Evolutionary conservation across 2,113 vertebrate species (phyloP), one percentile per base, ranked within the genome.

Genomic region (Argyrosomus japonicus): DNA sequence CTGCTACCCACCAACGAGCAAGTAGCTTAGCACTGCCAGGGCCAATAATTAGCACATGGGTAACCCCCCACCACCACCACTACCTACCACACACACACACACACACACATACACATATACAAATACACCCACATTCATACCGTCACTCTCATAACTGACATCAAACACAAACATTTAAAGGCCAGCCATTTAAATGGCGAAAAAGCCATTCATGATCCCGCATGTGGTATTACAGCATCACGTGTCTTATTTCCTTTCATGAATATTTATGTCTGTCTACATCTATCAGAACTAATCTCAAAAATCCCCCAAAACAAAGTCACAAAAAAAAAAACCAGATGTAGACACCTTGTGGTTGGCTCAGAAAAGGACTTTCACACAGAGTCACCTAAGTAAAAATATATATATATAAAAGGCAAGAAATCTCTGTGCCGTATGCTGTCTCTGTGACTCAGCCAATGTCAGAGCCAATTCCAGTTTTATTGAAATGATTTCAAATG

Each of bases 401-500:
- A 19, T 36, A 60, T 27, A 58, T 58, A 57, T 18, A 62, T 29
- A 61, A 12, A 51, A 77, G 54, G 71, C 47, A 75, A 76, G 48
- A 75, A 75, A 83, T 81, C n/a, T 83, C 62, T 51, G 32, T 71
- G 69, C 75, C 69, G 69, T 72, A 68, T 57, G 15, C 57, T 62
- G 75, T 40, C 54, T 77, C 13, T 68, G 76, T 87, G 85, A 89
- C 79, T 78, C 81, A 79, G 81, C 77, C 69, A 56, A 75, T 78
- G 82, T 82, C 88, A 68, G 67, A 91, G 75, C 68, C 87, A 84
- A 88, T 87, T 88, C 71, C 64, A 53, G 67, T 91, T 89, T 86
- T 79, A 93, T 71, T 90, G 84, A 91, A 89, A 91, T 89, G 40
- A 90, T 90, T 91, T 90, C 77, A 88, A 90, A 92, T 89, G 78